Percentiles rank a stretch among this genome's conserved stretches.
Evolutionary conservation across 2,888 invertebrate genomes (phyloP).

Genomic region (Drosophila incognita): DNA sequence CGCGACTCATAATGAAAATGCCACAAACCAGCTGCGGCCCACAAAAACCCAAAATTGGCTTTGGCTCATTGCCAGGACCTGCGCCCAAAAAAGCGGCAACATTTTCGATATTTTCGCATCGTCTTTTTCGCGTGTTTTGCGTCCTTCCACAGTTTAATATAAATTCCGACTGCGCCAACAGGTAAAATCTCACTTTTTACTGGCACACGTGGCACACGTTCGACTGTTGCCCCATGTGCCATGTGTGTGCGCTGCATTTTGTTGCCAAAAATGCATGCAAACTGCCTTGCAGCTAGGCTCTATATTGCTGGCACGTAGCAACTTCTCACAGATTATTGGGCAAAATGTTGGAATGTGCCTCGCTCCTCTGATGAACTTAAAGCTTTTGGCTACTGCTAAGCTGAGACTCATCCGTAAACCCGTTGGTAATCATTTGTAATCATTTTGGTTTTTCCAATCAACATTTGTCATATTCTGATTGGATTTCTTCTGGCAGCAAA

Average conservation of each 20-base stretch:
- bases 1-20: slow-evolving; percentile 20
- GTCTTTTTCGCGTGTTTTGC: slow-evolving; percentile 7
- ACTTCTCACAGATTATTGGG: slow-evolving; percentile 43
- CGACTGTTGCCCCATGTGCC: slow-evolving; percentile 23
- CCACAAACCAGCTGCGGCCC: slow-evolving; percentile 6
- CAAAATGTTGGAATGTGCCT: slow-evolving; percentile 6
- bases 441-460: neutral
- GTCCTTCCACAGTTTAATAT: slow-evolving; percentile 59
- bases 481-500: neutral
- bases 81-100: neutral
- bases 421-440: neutral
- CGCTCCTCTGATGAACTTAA: slow-evolving; percentile 7
- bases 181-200: slow-evolving; percentile 63
- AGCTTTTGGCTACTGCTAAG: neutral
- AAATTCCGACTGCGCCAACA: slow-evolving; percentile 63
- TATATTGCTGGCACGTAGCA: slow-evolving; percentile 46
- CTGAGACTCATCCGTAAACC: neutral
- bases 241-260: slow-evolving; percentile 55
- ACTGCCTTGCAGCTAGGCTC: slow-evolving; percentile 48
- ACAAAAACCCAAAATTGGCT: slow-evolving; percentile 4
- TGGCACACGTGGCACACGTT: slow-evolving; percentile 58
- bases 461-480: neutral
- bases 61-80: slow-evolving; percentile 52
- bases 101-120: slow-evolving; percentile 13
- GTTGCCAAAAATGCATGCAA: slow-evolving; percentile 53